These are phyloP conservation scores for Periophthalmus modestus DNA, from an alignment of 2,113 vertebrate species.

Conservation along the genomic window DNA sequence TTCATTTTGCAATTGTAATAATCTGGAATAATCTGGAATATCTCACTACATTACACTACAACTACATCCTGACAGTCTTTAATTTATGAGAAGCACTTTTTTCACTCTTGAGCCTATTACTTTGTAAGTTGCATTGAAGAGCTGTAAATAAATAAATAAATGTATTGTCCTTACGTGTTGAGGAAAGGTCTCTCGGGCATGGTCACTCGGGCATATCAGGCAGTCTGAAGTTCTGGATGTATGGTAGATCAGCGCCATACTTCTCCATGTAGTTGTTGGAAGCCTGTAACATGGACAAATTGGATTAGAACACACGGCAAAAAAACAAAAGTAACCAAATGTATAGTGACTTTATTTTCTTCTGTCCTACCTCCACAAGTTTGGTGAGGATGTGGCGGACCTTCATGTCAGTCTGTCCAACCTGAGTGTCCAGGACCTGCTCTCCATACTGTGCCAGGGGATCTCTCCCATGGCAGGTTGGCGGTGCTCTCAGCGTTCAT, in stretches of 20 bases:
- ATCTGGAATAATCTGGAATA: no score
- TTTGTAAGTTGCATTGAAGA: no score
- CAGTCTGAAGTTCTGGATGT: conserved; percentile 78
- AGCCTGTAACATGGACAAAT: conserved; percentile 69
- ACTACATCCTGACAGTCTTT: no score
- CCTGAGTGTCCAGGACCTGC: conserved; percentile 78
- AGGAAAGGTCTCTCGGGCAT: conserved; percentile 87
- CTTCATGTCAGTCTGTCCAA: conserved; percentile 85
- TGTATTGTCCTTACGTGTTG: conserved; percentile 78
- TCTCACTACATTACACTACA: no score
- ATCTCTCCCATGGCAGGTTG: conserved; percentile 48
- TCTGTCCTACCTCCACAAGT: conserved; percentile 78
- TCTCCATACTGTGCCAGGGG: conserved; percentile 66
- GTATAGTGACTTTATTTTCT: not conserved
- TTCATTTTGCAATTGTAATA: no score
- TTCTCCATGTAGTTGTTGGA: conserved; percentile 83
- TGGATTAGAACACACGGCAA: not conserved
- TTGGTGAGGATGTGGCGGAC: conserved; percentile 83
- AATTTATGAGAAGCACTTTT: no score
- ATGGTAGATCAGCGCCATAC: conserved; percentile 77
- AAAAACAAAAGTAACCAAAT: conserved; percentile 26
- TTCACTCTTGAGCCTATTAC: no score
- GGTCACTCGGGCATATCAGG: conserved; percentile 76
- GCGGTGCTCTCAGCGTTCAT: conserved; percentile 74
- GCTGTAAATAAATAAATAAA: not conserved